phyloP scores from a whole-genome alignment of 2,113 vertebrate genomes.

The Regulus satrapa region DNA sequence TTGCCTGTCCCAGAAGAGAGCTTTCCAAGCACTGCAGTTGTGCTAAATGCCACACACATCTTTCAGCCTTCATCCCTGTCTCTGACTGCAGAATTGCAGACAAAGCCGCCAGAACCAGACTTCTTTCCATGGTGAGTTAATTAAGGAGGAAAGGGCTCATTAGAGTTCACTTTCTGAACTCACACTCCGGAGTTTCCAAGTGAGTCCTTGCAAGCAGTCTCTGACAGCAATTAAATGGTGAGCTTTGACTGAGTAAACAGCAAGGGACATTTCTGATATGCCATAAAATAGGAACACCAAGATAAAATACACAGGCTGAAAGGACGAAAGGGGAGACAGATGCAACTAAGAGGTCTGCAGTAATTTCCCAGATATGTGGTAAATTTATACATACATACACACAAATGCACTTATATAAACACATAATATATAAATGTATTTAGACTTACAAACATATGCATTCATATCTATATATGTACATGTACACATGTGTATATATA shows the following conservation, averaged over 20 bases:
- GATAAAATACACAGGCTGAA: background rate
- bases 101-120: background rate
- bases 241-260: background rate
- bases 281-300: background rate
- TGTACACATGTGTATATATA: background rate
- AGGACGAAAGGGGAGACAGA: background rate
- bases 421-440: background rate
- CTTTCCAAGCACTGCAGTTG: background rate
- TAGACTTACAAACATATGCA: background rate
- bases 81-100: background rate
- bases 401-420: background rate
- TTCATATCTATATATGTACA: background rate
- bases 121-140: background rate
- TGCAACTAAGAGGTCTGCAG: background rate
- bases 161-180: constrained; percentile 15
- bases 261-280: constrained; percentile 13
- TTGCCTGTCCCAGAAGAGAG: background rate
- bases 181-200: background rate
- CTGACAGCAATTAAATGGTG: background rate
- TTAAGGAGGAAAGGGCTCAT: background rate
- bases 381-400: background rate
- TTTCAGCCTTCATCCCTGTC: background rate
- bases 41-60: background rate
- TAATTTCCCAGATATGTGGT: background rate
- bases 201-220: background rate